Percentiles rank a stretch among this genome's conserved stretches.
Evolutionary conservation across 2,113 vertebrate genomes (phyloP).

Genomic region (Xiphias gladius): DNA sequence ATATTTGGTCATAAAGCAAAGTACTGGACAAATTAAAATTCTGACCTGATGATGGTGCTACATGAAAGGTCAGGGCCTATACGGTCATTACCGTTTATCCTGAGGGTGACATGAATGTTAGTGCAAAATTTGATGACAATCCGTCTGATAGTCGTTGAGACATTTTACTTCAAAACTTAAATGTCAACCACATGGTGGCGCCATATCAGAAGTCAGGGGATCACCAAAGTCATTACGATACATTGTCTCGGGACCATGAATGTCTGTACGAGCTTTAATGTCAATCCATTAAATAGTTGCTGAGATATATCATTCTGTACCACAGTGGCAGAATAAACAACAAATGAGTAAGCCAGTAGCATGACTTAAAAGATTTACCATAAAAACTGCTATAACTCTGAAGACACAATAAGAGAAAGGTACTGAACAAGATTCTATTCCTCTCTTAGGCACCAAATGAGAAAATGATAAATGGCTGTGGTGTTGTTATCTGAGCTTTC

Average conservation of each 20-base stretch:
- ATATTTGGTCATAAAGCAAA: not conserved
- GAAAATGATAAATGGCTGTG: constrained; percentile 33
- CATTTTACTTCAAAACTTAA: not conserved
- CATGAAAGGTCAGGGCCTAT: not conserved
- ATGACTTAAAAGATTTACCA: not conserved
- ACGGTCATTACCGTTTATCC: not conserved
- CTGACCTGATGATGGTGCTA: too few species aligned
- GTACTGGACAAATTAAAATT: not conserved
- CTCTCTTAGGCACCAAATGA: constrained; percentile 6
- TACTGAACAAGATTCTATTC: constrained; percentile 27
- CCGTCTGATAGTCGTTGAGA: not conserved
- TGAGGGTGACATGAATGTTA: not conserved
- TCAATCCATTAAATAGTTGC: not conserved
- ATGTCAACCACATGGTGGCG: not conserved
- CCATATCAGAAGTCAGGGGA: not conserved
- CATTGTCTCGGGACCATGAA: not conserved
- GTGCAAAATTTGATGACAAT: not conserved
- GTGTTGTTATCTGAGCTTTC: constrained; percentile 47
- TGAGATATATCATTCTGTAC: constrained; percentile 1
- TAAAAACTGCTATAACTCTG: constrained; percentile 7
- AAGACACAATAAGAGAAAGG: constrained; percentile 5
- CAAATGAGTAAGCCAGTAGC: not conserved
- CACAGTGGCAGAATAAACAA: not conserved
- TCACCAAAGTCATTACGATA: too few species aligned
- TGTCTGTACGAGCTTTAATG: not conserved